These are phyloP conservation scores for Altica lythri DNA, from an alignment of 2,888 invertebrate genomes.

Conservation along the genomic window DNA sequence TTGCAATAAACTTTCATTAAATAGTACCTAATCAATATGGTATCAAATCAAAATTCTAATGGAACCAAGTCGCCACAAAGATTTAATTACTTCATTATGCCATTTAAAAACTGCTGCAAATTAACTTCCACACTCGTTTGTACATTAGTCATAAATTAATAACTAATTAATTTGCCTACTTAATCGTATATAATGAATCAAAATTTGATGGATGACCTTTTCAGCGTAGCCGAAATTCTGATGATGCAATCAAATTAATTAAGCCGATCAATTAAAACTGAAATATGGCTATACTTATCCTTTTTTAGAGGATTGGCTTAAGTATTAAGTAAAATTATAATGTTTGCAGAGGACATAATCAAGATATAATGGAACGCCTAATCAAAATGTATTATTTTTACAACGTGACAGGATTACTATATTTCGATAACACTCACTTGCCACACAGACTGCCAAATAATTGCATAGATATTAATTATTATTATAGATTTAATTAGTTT, in stretches of 20 bases:
- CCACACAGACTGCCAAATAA: too few species aligned
- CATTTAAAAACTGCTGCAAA: constrained; percentile 10
- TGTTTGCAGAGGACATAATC: constrained; percentile 11
- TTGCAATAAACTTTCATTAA: too few species aligned
- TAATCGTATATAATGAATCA: constrained; percentile 26
- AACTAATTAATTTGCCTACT: constrained; percentile 26
- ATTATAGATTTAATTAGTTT: too few species aligned
- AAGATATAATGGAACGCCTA: constrained; percentile 7
- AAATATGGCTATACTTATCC: constrained; percentile 14
- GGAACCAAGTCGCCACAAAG: too few species aligned
- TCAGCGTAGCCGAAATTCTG: constrained; percentile 22
- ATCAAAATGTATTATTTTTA: constrained; percentile 5
- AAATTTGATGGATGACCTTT: constrained; percentile 26
- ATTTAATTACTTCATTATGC: constrained; percentile 11
- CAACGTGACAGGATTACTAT: neutral
- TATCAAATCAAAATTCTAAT: too few species aligned
- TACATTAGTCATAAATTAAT: constrained; percentile 23
- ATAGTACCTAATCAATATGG: too few species aligned
- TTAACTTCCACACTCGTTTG: neutral
- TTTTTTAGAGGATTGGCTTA: constrained; percentile 2
- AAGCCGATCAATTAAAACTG: constrained; percentile 22
- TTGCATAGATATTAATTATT: too few species aligned
- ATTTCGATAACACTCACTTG: too few species aligned
- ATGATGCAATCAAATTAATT: constrained; percentile 20
- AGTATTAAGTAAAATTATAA: constrained; percentile 7